Evolutionary conservation across 2,888 invertebrate genomes (phyloP), one percentile per base, ranked within the genome.

Genomic region (Drosophila heteroneura): DNA sequence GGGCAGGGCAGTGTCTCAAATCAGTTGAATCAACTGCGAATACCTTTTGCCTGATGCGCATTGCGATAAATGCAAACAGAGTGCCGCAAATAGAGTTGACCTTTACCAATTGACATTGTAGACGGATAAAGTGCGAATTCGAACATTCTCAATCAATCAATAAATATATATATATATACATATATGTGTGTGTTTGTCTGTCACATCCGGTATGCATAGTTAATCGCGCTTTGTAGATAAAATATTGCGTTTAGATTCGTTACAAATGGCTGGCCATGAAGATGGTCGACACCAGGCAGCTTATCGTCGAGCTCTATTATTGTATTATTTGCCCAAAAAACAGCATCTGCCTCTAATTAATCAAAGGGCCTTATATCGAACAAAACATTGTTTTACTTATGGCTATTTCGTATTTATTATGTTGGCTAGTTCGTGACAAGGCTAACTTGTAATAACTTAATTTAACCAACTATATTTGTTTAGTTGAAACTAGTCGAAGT

Each of bases 31-130:
- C 49, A 35, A 53, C 19, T 37, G 41, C 37, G 33, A 32, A 28
- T 12, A 33, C 19, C n/a, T 22, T 16, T 26, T 33, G 53, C 33
- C 37, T 58, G 63, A 76, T 69, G 59, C 79, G 12, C 51, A 58
- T 67, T 52, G 63, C 41, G 54, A 52, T 57, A 49, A 54, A 53
- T 61, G 54, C 67, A 64, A 58, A 39, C 33, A 37, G 19, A 41
- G 67, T 57, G 35, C 44, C 70, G 44, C 60, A 70, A 79, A 79
- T 78, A 70, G 47, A 66, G 70, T 60, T 79, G 70, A 79, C 74
- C 77, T 70, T 68, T 52, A 39, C 35, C 37, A 62, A 62, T 56
- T 66, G 44, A 51, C 58, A 77, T 56, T 66, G 47, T 44, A 19
- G 41, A 60, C 47, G 58, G 78, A 56, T 79, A 63, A 79, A 47